Percentiles rank a stretch among this genome's conserved stretches.
phyloP scores from a whole-genome alignment of 1,140 invertebrate species.

The Microplitis mediator region DNA sequence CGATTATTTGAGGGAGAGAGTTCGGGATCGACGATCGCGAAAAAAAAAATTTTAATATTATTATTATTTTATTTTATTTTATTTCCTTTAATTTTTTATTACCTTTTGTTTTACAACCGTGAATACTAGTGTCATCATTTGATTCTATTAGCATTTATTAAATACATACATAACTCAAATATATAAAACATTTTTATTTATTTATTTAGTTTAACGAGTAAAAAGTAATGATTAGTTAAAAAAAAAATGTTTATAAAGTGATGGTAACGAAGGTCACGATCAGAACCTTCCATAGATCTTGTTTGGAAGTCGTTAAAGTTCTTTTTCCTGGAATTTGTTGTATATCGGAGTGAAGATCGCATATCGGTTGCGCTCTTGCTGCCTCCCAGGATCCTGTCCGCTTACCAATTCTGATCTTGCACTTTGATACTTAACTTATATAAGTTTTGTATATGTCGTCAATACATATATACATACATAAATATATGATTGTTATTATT shows the following conservation, averaged over 20 bases:
- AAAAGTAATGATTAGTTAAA: no score
- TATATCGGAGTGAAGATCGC: slow-evolving; percentile 57
- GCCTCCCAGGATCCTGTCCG: slow-evolving; percentile 53
- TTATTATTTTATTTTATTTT: slow-evolving; percentile 16
- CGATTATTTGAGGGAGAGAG: slow-evolving; percentile 11
- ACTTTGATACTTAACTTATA: slow-evolving; percentile 54
- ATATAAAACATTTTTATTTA: no score
- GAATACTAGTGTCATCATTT: slow-evolving; percentile 18
- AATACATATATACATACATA: background rate
- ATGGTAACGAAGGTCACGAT: slow-evolving; percentile 51
- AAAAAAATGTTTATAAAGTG: slow-evolving; percentile 8
- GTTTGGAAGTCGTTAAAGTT: slow-evolving; percentile 62
- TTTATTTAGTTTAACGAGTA: no score
- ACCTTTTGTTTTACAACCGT: slow-evolving; percentile 4
- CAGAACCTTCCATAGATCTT: slow-evolving; percentile 57
- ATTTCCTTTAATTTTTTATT: background rate
- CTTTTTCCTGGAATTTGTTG: slow-evolving; percentile 59
- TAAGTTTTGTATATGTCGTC: background rate
- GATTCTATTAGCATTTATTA: slow-evolving; percentile 18
- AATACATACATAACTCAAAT: background rate
- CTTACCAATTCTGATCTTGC: slow-evolving; percentile 63
- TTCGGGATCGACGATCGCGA: slow-evolving; percentile 14
- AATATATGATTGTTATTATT: background rate
- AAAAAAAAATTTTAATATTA: slow-evolving; percentile 9
- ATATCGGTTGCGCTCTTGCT: slow-evolving; percentile 40